Conservation (phyloP, 2,113 vertebrate species). For the Dolichotis patagonum region DNA sequence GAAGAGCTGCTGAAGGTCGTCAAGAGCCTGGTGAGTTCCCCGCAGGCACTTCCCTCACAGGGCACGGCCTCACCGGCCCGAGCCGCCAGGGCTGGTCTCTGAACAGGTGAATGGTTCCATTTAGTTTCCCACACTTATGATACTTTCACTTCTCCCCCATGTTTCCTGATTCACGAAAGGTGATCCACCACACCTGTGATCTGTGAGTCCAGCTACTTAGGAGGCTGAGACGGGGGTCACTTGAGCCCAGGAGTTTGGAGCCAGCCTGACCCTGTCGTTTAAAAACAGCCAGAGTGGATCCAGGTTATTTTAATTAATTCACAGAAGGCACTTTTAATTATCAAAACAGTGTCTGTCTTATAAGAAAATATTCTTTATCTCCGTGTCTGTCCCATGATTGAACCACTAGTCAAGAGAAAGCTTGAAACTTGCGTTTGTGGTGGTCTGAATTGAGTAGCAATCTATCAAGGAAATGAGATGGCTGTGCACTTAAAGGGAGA, state of each 20-base stretch:
- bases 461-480: not conserved
- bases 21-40: slow-evolving; percentile 91
- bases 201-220: not conserved
- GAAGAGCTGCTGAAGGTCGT: slow-evolving; percentile 94
- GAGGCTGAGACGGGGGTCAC: not conserved
- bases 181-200: not conserved
- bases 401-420: not conserved
- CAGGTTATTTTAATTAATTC: not conserved
- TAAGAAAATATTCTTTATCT: not conserved
- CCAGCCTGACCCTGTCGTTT: not conserved
- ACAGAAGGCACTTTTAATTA: not conserved
- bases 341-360: not conserved
- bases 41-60: fast-evolving
- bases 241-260: not conserved
- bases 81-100: not conserved
- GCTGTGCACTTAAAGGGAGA: not conserved
- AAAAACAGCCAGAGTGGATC: not conserved
- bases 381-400: not conserved
- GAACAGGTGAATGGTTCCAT: not conserved
- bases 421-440: not conserved
- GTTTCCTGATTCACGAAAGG: not conserved
- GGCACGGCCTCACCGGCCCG: not conserved
- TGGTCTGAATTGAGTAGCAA: not conserved
- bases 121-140: not conserved
- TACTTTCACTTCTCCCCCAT: not conserved